Evolutionary conservation across 2,888 invertebrate species (phyloP).

Genomic region (Drosophila prostipennis): DNA sequence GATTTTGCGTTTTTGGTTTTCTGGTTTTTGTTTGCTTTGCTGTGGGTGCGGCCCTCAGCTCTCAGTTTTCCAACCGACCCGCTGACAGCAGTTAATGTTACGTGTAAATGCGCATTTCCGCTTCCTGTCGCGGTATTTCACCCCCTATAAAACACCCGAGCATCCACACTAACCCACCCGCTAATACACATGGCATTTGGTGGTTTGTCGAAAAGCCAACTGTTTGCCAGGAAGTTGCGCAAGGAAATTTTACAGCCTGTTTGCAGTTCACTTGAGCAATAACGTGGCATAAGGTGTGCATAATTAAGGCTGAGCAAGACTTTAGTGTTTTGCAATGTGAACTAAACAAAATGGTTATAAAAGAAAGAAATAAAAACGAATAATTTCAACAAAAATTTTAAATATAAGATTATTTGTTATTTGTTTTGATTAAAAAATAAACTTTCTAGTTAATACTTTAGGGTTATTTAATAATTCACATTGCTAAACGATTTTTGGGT

Average conservation of each 20-base stretch:
- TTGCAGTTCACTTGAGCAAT: conserved; percentile 51
- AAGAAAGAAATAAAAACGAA: too few species aligned
- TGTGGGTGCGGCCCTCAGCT: conserved; percentile 30
- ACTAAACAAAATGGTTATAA: neutral
- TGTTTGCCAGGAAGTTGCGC: conserved; percentile 72
- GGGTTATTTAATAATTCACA: too few species aligned
- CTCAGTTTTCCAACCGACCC: conserved; percentile 32
- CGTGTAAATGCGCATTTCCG: conserved; percentile 81
- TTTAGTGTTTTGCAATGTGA: neutral
- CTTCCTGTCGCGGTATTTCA: conserved; percentile 60
- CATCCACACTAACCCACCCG: neutral
- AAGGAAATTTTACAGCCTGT: conserved; percentile 61
- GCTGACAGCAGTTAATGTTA: conserved; percentile 75
- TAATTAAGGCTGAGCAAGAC: conserved; percentile 34
- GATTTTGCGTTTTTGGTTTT: conserved; percentile 73
- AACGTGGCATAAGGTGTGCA: neutral
- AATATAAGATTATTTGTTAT: too few species aligned
- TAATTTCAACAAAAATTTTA: too few species aligned
- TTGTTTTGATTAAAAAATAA: too few species aligned
- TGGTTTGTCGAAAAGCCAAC: conserved; percentile 73
- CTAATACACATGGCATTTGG: conserved; percentile 45
- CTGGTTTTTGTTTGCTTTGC: conserved; percentile 67
- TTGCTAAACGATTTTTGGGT: too few species aligned
- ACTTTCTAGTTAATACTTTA: too few species aligned
- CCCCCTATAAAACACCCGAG: conserved; percentile 9